Conservation (phyloP, 2,113 vertebrate genomes). For the Cheilinus undulatus region DNA sequence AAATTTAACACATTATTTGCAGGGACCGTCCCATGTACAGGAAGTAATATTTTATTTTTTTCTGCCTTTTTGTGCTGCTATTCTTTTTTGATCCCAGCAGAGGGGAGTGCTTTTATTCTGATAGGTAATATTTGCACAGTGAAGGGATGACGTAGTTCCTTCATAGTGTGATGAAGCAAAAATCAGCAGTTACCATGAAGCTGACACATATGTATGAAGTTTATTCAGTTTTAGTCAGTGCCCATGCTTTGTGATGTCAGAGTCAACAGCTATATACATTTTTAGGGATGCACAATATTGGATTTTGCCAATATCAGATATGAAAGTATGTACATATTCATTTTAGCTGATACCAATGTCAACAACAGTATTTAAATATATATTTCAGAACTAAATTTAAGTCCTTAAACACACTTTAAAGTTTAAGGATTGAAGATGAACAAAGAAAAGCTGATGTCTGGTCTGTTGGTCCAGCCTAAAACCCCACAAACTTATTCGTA, state of each 20-base stretch:
- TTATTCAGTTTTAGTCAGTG: not conserved
- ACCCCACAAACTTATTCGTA: too few species aligned
- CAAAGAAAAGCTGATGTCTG: too few species aligned
- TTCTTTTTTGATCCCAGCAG: conserved; percentile 24
- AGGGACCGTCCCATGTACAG: conserved; percentile 10
- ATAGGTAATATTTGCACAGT: not conserved
- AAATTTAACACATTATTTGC: not conserved
- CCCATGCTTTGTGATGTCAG: not conserved
- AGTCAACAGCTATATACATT: not conserved
- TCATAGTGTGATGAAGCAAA: not conserved
- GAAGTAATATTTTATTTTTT: conserved; percentile 1
- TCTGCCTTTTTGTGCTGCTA: conserved; percentile 44
- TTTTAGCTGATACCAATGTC: too few species aligned
- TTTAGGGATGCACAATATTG: not conserved
- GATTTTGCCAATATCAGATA: too few species aligned
- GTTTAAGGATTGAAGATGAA: too few species aligned
- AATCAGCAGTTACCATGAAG: not conserved
- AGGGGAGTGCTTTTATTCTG: not conserved
- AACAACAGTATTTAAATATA: too few species aligned
- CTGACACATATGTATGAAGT: not conserved
- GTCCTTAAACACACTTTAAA: too few species aligned
- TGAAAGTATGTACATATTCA: too few species aligned
- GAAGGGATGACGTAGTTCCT: not conserved
- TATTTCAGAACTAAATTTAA: too few species aligned
- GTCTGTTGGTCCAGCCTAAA: too few species aligned